Percentiles rank a stretch among this genome's conserved stretches.
phyloP scores from a whole-genome alignment of 2,797 vertebrate species.

The Austrolebias charrua region DNA sequence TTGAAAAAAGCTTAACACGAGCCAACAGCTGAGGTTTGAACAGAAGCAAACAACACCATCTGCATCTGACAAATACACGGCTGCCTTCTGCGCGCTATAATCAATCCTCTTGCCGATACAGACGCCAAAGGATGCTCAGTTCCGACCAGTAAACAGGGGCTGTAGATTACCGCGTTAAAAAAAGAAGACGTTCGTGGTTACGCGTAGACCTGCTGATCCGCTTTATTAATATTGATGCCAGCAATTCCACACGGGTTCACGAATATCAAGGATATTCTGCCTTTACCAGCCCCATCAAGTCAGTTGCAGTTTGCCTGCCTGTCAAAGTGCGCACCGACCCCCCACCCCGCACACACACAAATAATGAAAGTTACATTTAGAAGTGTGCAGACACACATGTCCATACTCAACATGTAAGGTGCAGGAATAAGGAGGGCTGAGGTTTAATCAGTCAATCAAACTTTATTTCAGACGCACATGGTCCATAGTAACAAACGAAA shows the following conservation, averaged over 20 bases:
- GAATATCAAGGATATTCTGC: constrained; percentile 51
- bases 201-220: constrained; percentile 21
- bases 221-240: constrained; percentile 62
- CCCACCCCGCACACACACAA: background rate
- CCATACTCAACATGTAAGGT: too few relatives aligned
- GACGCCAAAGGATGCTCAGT: constrained; percentile 4
- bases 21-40: constrained; percentile 52
- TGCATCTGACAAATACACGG: constrained; percentile 39
- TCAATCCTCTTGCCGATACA: constrained; percentile 23
- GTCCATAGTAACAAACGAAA: too few relatives aligned
- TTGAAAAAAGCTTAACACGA: constrained; percentile 35
- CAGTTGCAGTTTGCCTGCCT: constrained; percentile 29
- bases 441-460: too few relatives aligned
- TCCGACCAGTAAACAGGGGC: constrained; percentile 33
- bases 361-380: too few relatives aligned
- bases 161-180: constrained; percentile 36
- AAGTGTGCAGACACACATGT: too few relatives aligned
- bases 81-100: constrained; percentile 20
- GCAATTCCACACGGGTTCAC: constrained; percentile 32
- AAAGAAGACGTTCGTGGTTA: constrained; percentile 9
- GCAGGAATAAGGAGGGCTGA: too few relatives aligned
- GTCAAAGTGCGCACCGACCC: too few relatives aligned
- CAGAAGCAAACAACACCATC: constrained; percentile 49
- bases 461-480: too few relatives aligned
- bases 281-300: constrained; percentile 32